Evolutionary conservation across 2,797 vertebrate genomes (phyloP).

Genomic region (Balearica regulorum): DNA sequence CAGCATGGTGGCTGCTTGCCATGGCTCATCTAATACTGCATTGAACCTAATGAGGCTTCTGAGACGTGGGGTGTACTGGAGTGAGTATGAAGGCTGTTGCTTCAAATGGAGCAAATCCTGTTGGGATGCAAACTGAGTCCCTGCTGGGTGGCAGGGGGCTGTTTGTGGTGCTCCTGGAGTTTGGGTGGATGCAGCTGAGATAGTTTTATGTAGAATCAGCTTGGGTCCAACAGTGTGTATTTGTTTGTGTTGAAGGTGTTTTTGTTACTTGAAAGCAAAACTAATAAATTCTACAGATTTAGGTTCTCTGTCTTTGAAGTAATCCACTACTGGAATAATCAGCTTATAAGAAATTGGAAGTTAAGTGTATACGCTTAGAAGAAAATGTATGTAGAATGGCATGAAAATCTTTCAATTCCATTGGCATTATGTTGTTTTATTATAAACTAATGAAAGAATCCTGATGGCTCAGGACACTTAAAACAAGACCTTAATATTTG

Average conservation of each 20-base stretch:
- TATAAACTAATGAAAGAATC: neutral
- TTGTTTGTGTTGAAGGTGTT: neutral
- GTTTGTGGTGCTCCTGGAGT: neutral
- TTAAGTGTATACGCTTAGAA: neutral
- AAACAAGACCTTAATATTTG: neutral
- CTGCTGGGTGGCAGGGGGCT: neutral
- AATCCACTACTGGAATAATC: neutral
- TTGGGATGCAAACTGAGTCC: neutral
- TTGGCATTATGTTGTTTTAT: neutral
- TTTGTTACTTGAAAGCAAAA: neutral
- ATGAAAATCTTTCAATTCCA: neutral
- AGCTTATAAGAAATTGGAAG: neutral
- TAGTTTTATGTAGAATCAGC: neutral
- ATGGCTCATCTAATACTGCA: neutral
- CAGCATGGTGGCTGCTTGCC: neutral
- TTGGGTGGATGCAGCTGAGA: neutral
- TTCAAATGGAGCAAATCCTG: neutral
- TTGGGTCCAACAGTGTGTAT: neutral
- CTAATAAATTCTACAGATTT: neutral
- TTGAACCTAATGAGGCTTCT: neutral
- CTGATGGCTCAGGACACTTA: neutral
- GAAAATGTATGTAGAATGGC: neutral
- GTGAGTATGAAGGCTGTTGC: neutral
- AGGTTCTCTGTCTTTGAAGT: neutral
- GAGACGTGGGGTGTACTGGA: neutral